These are phyloP conservation scores for Apodemia duryi DNA, from an alignment of 2,888 invertebrate species.

Conservation along the genomic window DNA sequence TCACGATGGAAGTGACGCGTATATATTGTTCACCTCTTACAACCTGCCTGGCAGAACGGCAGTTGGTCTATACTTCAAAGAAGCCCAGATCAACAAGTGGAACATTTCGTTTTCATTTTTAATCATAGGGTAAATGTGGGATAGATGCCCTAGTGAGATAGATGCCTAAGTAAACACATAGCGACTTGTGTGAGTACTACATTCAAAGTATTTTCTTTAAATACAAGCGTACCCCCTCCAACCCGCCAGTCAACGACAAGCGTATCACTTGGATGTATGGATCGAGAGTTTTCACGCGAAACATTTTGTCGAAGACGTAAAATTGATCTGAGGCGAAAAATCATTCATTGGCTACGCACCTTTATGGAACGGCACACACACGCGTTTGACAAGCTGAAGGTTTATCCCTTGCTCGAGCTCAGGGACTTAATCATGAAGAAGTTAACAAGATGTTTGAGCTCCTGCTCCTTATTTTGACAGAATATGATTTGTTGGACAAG, in stretches of 20 bases:
- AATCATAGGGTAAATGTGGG: neutral
- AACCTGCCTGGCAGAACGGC: too few species aligned
- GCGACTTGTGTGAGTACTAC: neutral
- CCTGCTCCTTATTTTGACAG: neutral
- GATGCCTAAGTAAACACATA: neutral
- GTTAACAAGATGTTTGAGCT: constrained; percentile 21
- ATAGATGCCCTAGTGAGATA: neutral
- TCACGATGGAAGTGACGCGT: too few species aligned
- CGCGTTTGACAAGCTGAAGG: constrained; percentile 37
- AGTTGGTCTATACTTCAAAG: too few species aligned
- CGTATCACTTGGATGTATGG: neutral
- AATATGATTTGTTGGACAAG: constrained; percentile 33
- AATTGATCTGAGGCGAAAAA: too few species aligned
- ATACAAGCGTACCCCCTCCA: neutral
- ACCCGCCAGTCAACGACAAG: neutral
- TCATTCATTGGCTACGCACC: constrained; percentile 31
- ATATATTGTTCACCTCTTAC: too few species aligned
- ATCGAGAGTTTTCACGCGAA: too few species aligned
- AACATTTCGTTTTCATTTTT: neutral
- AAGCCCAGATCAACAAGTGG: too few species aligned
- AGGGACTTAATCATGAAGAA: constrained; percentile 34
- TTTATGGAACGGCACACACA: constrained; percentile 35
- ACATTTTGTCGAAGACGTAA: too few species aligned
- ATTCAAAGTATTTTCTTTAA: neutral
- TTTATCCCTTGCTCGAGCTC: constrained; percentile 34